phyloP scores from a whole-genome alignment of 1,140 invertebrate species.

The Sycophila sp. region DNA sequence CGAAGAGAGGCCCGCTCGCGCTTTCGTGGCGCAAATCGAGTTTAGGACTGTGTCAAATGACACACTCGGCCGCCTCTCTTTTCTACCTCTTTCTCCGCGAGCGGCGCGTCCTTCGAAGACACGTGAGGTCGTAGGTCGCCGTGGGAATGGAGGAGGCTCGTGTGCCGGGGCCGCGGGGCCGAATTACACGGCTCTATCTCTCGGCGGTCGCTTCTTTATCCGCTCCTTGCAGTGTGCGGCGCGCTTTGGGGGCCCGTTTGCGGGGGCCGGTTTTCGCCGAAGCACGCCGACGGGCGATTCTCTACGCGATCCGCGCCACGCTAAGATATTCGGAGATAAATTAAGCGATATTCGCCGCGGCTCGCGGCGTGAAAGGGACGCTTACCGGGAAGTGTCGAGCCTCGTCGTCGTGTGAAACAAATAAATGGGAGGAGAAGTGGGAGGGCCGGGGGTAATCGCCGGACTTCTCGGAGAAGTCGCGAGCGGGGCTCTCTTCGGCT shows the following conservation, averaged over 20 bases:
- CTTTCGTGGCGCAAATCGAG: slow-evolving; percentile 57
- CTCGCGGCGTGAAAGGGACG: slow-evolving; percentile 26
- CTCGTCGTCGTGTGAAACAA: slow-evolving; percentile 22
- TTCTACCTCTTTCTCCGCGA: slow-evolving; percentile 19
- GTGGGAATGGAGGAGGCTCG: slow-evolving; percentile 53
- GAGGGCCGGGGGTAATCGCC: slow-evolving; percentile 21
- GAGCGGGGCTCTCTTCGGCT: background rate
- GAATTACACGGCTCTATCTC: slow-evolving; percentile 55
- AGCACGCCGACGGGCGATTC: slow-evolving; percentile 9
- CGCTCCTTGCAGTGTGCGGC: background rate
- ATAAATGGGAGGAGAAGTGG: slow-evolving; percentile 27
- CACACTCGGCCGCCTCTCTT: slow-evolving; percentile 34
- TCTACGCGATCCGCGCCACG: background rate
- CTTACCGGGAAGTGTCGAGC: slow-evolving; percentile 31
- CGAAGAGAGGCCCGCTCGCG: slow-evolving; percentile 20
- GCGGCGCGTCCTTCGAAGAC: background rate
- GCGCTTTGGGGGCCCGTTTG: background rate
- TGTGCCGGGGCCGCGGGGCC: slow-evolving; percentile 45
- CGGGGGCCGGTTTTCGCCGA: slow-evolving; percentile 15
- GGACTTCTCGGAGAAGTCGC: slow-evolving; percentile 24
- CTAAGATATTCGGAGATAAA: slow-evolving; percentile 30
- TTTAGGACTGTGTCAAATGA: slow-evolving; percentile 65
- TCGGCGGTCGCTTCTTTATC: background rate
- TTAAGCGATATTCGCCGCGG: slow-evolving; percentile 16
- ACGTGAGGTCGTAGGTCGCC: slow-evolving; percentile 52